phyloP scores from a whole-genome alignment of 2,888 invertebrate genomes.

The Mimumesa dahlbomi region DNA sequence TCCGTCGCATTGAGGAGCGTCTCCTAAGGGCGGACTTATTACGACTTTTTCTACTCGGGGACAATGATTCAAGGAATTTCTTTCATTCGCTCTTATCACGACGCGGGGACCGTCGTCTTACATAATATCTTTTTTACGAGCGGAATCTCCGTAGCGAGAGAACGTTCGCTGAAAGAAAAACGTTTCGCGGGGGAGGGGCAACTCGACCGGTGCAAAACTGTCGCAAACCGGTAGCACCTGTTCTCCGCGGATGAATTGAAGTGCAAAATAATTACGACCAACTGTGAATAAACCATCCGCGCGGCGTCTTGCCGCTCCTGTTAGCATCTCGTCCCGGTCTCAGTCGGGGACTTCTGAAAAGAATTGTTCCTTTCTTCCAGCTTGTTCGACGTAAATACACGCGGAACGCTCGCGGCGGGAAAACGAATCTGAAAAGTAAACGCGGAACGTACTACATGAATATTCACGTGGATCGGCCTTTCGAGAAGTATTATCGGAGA shows the following conservation, averaged over 20 bases:
- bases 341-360: not conserved
- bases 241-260: conserved; percentile 27
- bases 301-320: not conserved
- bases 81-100: conserved; percentile 38
- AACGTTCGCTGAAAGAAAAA: too few relatives aligned
- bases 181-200: conserved; percentile 2
- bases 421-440: too few relatives aligned
- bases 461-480: too few relatives aligned
- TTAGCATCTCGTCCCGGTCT: not conserved
- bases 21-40: conserved; percentile 42
- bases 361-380: not conserved
- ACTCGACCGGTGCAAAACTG: conserved; percentile 22
- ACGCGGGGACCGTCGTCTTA: not conserved
- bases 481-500: too few relatives aligned
- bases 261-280: conserved; percentile 43
- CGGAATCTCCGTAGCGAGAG: conserved; percentile 1
- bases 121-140: conserved; percentile 26
- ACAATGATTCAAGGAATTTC: conserved; percentile 45
- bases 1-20: conserved; percentile 20
- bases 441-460: too few relatives aligned
- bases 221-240: conserved; percentile 27
- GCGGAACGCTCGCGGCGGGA: too few relatives aligned
- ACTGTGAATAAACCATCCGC: conserved; percentile 23
- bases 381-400: too few relatives aligned
- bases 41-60: conserved; percentile 37